phyloP scores from a whole-genome alignment of 1,140 invertebrate genomes.

The Drosophila teissieri region DNA sequence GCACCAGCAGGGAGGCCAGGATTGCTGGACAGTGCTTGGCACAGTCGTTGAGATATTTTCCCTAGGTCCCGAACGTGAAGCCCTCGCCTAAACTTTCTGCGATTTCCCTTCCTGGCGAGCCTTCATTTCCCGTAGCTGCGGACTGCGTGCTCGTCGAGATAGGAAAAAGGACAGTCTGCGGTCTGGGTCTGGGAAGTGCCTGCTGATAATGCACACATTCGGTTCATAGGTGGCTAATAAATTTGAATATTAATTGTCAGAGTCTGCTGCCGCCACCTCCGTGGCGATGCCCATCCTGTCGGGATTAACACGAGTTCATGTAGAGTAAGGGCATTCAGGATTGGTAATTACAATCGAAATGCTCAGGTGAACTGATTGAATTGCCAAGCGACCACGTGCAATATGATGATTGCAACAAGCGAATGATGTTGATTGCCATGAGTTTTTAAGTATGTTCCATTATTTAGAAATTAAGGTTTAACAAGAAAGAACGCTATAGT shows the following conservation, averaged over 20 bases:
- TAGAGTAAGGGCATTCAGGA: slow-evolving; percentile 16
- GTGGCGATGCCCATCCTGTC: slow-evolving; percentile 12
- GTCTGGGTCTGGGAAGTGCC: slow-evolving; percentile 40
- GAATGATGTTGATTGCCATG: not conserved
- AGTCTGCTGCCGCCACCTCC: slow-evolving; percentile 56
- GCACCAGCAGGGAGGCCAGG: slow-evolving; percentile 13
- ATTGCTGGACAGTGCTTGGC: slow-evolving; percentile 10
- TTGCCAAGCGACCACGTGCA: slow-evolving; percentile 15
- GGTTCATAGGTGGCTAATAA: slow-evolving; percentile 84
- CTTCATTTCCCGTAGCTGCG: slow-evolving; percentile 10
- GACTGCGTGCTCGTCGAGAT: slow-evolving; percentile 52
- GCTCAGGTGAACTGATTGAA: slow-evolving; percentile 42
- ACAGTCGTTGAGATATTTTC: slow-evolving; percentile 73
- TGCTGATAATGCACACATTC: slow-evolving; percentile 84
- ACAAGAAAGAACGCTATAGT: no score
- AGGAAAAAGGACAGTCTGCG: slow-evolving; percentile 38
- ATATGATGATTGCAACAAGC: slow-evolving; percentile 9
- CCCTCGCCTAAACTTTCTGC: slow-evolving; percentile 70
- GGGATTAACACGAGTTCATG: slow-evolving; percentile 70
- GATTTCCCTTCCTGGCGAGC: slow-evolving; percentile 9
- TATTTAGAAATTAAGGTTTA: not conserved
- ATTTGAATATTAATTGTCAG: slow-evolving; percentile 85
- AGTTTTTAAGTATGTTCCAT: not conserved
- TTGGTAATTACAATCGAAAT: slow-evolving; percentile 44
- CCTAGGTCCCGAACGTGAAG: slow-evolving; percentile 68